Base-by-base conservation (phyloP, 2,113 vertebrate species). In the Cyanistes caeruleus region DNA sequence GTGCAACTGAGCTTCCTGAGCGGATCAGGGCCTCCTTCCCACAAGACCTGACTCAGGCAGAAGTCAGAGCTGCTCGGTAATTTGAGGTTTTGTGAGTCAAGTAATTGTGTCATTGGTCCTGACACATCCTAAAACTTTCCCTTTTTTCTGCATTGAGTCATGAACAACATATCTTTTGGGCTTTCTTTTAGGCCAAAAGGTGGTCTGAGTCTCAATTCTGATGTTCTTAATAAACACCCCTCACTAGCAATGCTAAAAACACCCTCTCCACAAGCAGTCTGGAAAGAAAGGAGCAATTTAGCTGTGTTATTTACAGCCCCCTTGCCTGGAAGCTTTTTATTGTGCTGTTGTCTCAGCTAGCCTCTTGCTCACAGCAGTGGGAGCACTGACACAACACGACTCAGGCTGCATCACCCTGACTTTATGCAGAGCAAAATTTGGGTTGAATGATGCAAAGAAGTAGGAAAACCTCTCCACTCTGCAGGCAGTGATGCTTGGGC, bases 41-140 rank as follows among this genome's bases (percentile, higher is more conserved):
- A 48, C 1, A 24, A 64, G 73, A 30, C 7, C 37, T 83, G 82
- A 94, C 82, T 79, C 85, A 82, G 49, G 30, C 53, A 89, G 58
- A 51, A 64, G 78, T 67, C 82, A 90, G 65, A 85, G n/a, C 31
- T 87, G 44, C 70, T 84, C 0, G 0, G 48, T 56, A 84, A 24
- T 56, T 37, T 79, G 62, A 90, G 69, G 33, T 46, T 89, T 87
- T 69, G 20, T 22, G 49, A 76, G 41, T 58, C 82, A 39, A 64
- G 67, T 76, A 39, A 56, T 35, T 89, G 49, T 84, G 27, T 56
- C 67, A 94, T 33, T 79, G 44, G 13, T 65, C 62, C 58, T 72
- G 27, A 63, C 25, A 17, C 63, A 88, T 31, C 41, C 58, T 56
- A 52, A 85, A 88, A 94, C 95, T 94, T 95, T 95, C 90, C 70